Base-by-base conservation (phyloP, 2,888 invertebrate genomes). In the Agrochola circellaris region DNA sequence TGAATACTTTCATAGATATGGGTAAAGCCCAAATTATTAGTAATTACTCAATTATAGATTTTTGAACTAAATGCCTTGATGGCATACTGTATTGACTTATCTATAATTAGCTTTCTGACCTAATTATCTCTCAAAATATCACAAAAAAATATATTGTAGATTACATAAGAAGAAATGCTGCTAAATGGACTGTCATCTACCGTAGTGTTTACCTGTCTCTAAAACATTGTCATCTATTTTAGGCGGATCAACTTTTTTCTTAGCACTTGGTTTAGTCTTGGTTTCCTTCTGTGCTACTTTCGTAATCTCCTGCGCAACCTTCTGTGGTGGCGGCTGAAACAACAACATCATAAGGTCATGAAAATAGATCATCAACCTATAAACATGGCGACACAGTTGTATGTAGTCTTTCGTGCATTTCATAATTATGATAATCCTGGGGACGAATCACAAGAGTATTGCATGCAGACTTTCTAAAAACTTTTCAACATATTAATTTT, bases 131-230 rank as follows among this genome's bases (percentile, higher is more conserved):
- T 48, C 23, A 61, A 72, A 64, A 83, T 69, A 60, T 26, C 20
- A 65, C 23, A 70, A 65, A 68, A 72, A 56, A 48, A 56, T 38
- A n/a, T 13, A 64, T 58, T 70, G 4, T 42, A 86, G 65, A 84
- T 87, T 82, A 83, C 76, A 80, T 85, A 85, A 84, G 83, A 76
- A 75, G 23, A 75, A 64, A 73, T 78, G 45, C 54, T 75, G 60
- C 56, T 82, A 77, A 67, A 75, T 81, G 15, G 30, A 42, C 65
- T 81, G 85, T 62, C 73, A 82, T 38, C 38, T 7, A 68, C 23
- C 69, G 58, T 30, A 58, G 34, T 88, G 87, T 87, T 91, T 91
- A 96, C 96, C 96, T 93, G 93, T 92, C 88, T 96, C 95, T 89
- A 95, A 91, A 85, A 90, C 91, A 90, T 93, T 93, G 76, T 92